Conservation (phyloP, 2,113 vertebrate genomes). For the Oriolus oriolus region DNA sequence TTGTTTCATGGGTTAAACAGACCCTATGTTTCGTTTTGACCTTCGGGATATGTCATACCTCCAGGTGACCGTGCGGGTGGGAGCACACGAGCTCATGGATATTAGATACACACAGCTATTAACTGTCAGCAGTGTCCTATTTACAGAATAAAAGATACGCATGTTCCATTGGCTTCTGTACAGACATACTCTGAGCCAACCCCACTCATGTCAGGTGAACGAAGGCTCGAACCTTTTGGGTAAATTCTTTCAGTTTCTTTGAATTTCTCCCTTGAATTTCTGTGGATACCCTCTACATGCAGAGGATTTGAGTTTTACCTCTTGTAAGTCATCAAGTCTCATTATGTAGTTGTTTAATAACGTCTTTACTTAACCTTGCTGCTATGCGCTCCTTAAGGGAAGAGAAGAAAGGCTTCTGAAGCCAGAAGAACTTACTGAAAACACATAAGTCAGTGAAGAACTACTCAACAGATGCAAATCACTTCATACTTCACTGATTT, state of each 20-base stretch:
- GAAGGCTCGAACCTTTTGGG: neutral
- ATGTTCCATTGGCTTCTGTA: neutral
- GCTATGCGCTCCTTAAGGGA: constrained; percentile 83
- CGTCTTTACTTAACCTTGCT: constrained; percentile 86
- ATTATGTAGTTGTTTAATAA: constrained; percentile 86
- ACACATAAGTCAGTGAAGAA: neutral
- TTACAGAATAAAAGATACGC: neutral
- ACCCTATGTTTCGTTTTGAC: neutral
- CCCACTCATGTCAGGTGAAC: neutral
- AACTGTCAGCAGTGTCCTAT: neutral
- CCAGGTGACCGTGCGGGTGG: neutral
- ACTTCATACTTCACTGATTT: neutral
- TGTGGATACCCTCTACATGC: neutral
- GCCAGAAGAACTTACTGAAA: neutral
- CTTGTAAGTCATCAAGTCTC: constrained; percentile 85
- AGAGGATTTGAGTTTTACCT: constrained; percentile 68
- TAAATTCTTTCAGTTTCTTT: neutral
- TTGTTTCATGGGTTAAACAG: neutral
- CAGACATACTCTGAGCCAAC: neutral
- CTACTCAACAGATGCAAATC: neutral
- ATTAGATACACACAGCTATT: neutral
- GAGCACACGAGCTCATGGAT: neutral
- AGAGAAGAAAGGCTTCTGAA: constrained; percentile 21
- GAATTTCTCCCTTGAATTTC: neutral
- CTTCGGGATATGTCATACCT: fast-evolving